Base-by-base conservation (phyloP, 2,113 vertebrate genomes). In the Ciconia maguari region DNA sequence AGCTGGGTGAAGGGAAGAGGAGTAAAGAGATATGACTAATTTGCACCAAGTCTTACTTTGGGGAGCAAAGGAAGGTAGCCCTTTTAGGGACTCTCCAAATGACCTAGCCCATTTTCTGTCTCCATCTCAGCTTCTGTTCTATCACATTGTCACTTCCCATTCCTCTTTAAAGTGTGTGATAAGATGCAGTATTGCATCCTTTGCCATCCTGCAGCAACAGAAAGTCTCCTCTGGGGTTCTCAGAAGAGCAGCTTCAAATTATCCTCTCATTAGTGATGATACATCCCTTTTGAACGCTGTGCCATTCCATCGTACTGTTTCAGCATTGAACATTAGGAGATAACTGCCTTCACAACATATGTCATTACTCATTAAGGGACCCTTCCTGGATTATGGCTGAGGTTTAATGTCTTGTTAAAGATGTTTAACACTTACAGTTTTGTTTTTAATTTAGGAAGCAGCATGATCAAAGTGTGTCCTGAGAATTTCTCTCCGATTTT, bases 341-440 rank as follows among this genome's bases (percentile, higher is more conserved):
- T 99, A 99, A 99, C 98, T 99, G 99, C 98, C 98, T 99, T 96
- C 97, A 98, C 98, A 99, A 99, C 99, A 99, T 99, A 99, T 99
- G 99, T 98, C 99, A 99, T 99, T 98, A 99, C 99, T 99, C 99
- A 98, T 99, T 99, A 99, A 99, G 99, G 99, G 99, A 98, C 98
- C 98, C 95, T 96, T 98, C 98, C 94, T 93, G 98, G 97, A 98
- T 99, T 99, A 99, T 98, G 98, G 98, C 98, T 98, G 98, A 98
- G 98, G 98, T 98, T 99, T 99, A 99, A 99, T 99, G 99, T 98
- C 99, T 99, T 99, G 99, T 99, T 99, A 99, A 99, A 99, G 98
- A 99, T 99, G 99, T 99, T 99, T 99, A 99, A 99, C 99, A 98
- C 98, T 99, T 99, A 98, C 95, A 98, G 98, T 99, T 99, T 99